Conservation (phyloP, 2,113 vertebrate species). For the Oryzias celebensis region DNA sequence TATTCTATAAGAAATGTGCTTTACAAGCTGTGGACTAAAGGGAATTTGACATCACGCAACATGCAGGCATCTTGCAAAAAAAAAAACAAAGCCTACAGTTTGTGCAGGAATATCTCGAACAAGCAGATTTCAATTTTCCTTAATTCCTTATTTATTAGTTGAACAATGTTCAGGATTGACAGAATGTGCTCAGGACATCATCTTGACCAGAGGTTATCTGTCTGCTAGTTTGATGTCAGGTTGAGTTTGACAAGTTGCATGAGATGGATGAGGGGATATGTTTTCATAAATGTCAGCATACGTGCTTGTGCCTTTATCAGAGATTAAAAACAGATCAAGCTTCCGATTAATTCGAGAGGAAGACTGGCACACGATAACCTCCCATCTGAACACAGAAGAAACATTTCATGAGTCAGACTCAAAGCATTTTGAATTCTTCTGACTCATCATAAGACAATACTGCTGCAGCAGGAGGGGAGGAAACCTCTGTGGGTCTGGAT, state of each 20-base stretch:
- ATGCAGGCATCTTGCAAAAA: neutral
- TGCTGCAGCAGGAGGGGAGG: constrained; percentile 26
- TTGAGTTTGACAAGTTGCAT: constrained; percentile 17
- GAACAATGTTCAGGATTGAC: constrained; percentile 7
- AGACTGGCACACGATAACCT: constrained; percentile 31
- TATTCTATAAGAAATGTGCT: constrained; percentile 39
- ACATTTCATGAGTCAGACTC: constrained; percentile 35
- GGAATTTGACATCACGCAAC: constrained; percentile 61
- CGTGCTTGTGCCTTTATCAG: constrained; percentile 15
- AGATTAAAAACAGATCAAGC: constrained; percentile 23
- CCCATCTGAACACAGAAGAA: constrained; percentile 38
- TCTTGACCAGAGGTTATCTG: constrained; percentile 7
- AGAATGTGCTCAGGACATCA: constrained; percentile 2
- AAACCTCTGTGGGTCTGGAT: constrained; percentile 49
- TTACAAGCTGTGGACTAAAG: constrained; percentile 47
- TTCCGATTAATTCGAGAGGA: constrained; percentile 42
- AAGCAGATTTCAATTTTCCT: too few relatives aligned
- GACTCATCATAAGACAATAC: constrained; percentile 49
- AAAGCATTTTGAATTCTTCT: constrained; percentile 60
- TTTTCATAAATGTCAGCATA: constrained; percentile 11
- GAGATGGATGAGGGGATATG: constrained; percentile 1
- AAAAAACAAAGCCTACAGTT: neutral
- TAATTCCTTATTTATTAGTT: constrained; percentile 12
- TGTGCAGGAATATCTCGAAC: neutral
- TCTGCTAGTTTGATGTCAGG: constrained; percentile 8